Evolutionary conservation across 2,797 vertebrate genomes (phyloP).

Genomic region (Platyrinchus mystaceus): DNA sequence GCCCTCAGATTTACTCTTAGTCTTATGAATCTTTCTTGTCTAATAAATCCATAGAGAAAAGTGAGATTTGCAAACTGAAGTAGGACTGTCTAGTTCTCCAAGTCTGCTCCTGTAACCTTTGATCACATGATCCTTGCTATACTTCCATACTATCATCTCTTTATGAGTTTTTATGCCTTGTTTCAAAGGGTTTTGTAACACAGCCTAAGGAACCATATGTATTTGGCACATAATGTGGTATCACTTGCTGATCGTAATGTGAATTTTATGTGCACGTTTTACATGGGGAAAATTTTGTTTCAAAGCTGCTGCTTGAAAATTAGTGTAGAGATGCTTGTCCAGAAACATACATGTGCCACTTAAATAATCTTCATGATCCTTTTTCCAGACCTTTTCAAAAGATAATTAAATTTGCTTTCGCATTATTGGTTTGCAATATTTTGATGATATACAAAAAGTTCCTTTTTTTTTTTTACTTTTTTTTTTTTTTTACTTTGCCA

Average conservation of each 20-base stretch:
- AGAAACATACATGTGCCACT: neutral
- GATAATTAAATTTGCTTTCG: neutral
- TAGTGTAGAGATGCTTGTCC: neutral
- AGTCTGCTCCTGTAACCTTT: neutral
- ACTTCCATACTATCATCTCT: neutral
- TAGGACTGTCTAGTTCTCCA: neutral
- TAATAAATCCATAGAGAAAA: neutral
- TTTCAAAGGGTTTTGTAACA: neutral
- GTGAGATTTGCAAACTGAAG: neutral
- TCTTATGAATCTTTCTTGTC: neutral
- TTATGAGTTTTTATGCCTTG: neutral
- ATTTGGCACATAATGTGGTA: neutral
- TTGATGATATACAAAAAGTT: neutral
- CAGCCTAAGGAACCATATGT: neutral
- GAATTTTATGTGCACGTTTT: neutral
- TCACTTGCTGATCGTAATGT: neutral
- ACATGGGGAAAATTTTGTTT: neutral
- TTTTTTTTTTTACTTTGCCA: neutral
- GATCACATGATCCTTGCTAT: neutral
- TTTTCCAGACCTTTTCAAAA: neutral
- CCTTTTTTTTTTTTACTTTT: neutral
- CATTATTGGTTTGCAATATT: neutral
- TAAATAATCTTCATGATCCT: neutral
- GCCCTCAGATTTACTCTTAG: neutral
- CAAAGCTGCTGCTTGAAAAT: neutral